These are phyloP conservation scores for Ephialtes manifestator DNA, from an alignment of 2,888 invertebrate species.

Conservation along the genomic window DNA sequence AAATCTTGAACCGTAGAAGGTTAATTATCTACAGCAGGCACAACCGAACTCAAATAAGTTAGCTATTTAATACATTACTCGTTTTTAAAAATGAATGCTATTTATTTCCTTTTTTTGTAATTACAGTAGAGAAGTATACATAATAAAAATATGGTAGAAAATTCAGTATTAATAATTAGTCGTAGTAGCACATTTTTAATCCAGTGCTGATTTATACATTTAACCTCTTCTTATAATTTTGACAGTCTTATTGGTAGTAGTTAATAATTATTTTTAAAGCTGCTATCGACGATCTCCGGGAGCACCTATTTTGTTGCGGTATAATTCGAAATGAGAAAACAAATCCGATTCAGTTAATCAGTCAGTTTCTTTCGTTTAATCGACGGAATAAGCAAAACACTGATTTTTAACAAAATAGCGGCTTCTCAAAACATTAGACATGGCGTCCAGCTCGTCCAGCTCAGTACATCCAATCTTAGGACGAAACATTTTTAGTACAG, in stretches of 20 bases:
- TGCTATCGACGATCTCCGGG: background rate
- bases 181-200: background rate
- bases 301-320: background rate
- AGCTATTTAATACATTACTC: background rate
- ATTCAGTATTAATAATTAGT: background rate
- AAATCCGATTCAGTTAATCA: background rate
- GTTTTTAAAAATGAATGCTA: background rate
- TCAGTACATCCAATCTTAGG: background rate
- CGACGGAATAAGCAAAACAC: background rate
- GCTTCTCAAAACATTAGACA: constrained; percentile 22
- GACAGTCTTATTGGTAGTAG: background rate
- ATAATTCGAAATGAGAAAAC: background rate
- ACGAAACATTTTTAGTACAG: background rate
- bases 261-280: constrained; percentile 1
- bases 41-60: background rate
- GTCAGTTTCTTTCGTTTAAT: background rate
- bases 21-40: too few species aligned
- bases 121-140: background rate
- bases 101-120: background rate
- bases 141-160: background rate
- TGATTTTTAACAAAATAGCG: background rate
- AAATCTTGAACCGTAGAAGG: too few species aligned
- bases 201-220: background rate
- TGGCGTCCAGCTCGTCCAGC: background rate
- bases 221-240: background rate